Percentiles rank a stretch among this genome's conserved stretches.
Conservation (phyloP, 2,888 invertebrate species). For the Cryptocephalus primarius region DNA sequence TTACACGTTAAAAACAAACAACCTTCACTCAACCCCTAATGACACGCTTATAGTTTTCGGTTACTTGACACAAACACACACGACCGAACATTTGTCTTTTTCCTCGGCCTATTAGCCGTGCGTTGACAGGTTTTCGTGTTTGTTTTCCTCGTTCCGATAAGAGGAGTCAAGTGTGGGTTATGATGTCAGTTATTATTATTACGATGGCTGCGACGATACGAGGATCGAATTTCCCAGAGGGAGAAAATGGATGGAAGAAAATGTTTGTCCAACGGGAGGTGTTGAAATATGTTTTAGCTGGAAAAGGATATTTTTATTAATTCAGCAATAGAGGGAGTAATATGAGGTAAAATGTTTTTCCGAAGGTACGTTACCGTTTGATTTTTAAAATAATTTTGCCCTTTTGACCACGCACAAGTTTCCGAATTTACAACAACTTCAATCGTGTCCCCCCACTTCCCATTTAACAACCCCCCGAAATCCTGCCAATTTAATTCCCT, state of each 20-base stretch:
- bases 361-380: too few relatives aligned
- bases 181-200: conserved; percentile 7
- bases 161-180: conserved; percentile 14
- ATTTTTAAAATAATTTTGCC: too few relatives aligned
- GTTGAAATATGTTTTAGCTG: too few relatives aligned
- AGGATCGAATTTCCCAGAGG: too few relatives aligned
- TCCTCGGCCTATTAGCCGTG: conserved; percentile 23
- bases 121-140: conserved; percentile 30
- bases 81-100: conserved; percentile 32
- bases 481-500: conserved; percentile 1
- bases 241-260: too few relatives aligned
- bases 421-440: too few relatives aligned
- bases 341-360: too few relatives aligned
- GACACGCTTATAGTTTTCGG: conserved; percentile 27
- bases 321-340: too few relatives aligned
- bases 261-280: too few relatives aligned
- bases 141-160: conserved; percentile 19
- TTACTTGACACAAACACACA: conserved; percentile 25
- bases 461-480: not conserved
- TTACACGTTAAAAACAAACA: too few relatives aligned
- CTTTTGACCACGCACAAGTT: too few relatives aligned
- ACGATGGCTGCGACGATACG: not conserved
- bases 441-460: not conserved
- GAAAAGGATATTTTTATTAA: too few relatives aligned
- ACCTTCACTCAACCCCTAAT: not conserved